Evolutionary conservation across 2,797 vertebrate species (phyloP).

Genomic region (Fundulus diaphanus): DNA sequence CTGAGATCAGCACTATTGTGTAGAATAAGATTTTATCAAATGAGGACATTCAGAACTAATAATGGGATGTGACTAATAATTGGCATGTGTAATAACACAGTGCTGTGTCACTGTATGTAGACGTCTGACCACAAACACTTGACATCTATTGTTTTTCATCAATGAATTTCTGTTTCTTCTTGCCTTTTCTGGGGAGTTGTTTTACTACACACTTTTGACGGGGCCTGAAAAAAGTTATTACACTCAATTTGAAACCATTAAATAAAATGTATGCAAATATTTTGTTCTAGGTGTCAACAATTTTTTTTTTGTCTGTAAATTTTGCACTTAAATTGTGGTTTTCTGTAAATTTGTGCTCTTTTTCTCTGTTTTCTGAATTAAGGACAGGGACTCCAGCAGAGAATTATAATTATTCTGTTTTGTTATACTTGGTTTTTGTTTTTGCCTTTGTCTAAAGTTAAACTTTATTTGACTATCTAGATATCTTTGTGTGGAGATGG

Average conservation of each 20-base stretch:
- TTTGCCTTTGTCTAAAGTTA: background rate
- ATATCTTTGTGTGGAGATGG: too few species aligned
- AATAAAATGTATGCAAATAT: background rate
- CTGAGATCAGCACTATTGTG: conserved; percentile 15
- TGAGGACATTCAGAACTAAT: background rate
- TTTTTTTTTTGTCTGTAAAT: background rate
- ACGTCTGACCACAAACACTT: background rate
- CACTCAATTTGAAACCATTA: background rate
- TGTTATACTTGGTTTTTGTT: background rate
- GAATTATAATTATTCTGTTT: background rate
- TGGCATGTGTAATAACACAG: background rate
- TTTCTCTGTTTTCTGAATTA: background rate
- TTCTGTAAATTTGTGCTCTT: background rate
- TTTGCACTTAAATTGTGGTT: too few species aligned
- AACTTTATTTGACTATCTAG: background rate
- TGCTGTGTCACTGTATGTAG: background rate
- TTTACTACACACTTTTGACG: background rate
- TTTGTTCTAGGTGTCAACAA: background rate
- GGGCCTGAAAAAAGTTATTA: too few species aligned
- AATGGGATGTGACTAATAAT: background rate
- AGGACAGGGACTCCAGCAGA: background rate
- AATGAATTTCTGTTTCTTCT: background rate
- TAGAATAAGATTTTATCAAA: background rate
- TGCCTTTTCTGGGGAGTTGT: background rate
- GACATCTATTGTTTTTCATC: background rate